Evolutionary conservation across 2,113 vertebrate species (phyloP), one percentile per base, ranked within the genome.

Genomic region (Centropristis striata): DNA sequence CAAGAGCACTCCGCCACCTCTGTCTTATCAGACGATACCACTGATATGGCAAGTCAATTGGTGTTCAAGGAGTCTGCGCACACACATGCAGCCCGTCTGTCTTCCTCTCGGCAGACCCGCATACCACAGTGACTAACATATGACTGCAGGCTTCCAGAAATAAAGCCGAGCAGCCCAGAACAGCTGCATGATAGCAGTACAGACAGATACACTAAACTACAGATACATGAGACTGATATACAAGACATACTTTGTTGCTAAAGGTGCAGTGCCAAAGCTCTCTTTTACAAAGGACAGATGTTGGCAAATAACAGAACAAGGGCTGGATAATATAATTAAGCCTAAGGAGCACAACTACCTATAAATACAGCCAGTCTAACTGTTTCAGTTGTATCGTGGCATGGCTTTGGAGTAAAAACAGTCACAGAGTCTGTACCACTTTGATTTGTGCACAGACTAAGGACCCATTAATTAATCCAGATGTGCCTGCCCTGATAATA

Each of bases 121-220:
- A 92, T 92, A 79, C 88, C 85, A 65, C 83, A 73, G 76, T 60
- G 84, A 73, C 85, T 86, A 85, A 90, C 84, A 84, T 70, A 68
- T 82, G 86, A 93, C 78, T 83, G 82, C 67, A 72, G 82, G 79
- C 63, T 66, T 89, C 90, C 88, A 88, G 74, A 92, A 92, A 93
- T 92, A 93, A 84, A 90, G 61, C 44, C 9, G 27, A 50, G 78
- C 37, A 15, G 76, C 47, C 59, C 60, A 51, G 37, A 83, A 39
- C 78, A 90, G 90, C 90, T 92, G 86, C 75, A 63, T 47, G 28
- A 37, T 7, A 60, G 54, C 36, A 32, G 46, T 11, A 72, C 71
- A 73, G 54, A 59, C 64, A 75, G 60, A 85, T 44, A 46, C 53
- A 79, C 75, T 77, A 54, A 60, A 76, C 51, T 57, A 57, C 50